These are phyloP conservation scores for Ceryle rudis DNA, from an alignment of 2,797 vertebrate genomes.

Conservation along the genomic window DNA sequence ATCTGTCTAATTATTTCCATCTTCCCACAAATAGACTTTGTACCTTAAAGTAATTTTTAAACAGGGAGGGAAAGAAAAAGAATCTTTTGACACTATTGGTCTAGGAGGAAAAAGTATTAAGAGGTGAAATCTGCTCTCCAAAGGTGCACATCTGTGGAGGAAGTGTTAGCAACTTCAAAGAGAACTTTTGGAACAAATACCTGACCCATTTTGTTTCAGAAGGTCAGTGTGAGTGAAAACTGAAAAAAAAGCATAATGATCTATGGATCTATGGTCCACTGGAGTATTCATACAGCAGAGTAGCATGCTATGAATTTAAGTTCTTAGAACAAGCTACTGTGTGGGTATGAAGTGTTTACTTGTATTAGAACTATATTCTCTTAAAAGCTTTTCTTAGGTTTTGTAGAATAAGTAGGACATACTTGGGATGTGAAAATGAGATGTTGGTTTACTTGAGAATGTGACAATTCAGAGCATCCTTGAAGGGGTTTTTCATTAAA, in stretches of 20 bases:
- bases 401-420: neutral
- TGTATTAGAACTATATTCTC: neutral
- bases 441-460: conserved; percentile 23
- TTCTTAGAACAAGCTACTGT: neutral
- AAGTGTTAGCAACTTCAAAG: neutral
- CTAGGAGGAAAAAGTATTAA: neutral
- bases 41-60: neutral
- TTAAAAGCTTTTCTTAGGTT: neutral
- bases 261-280: neutral
- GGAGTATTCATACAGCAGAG: neutral
- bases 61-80: neutral
- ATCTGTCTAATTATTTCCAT: neutral
- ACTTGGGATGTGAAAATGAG: neutral
- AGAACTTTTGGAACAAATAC: neutral
- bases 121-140: neutral
- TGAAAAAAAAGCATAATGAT: neutral
- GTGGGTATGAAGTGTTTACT: neutral
- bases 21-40: neutral
- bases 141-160: neutral
- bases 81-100: neutral
- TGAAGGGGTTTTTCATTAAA: neutral
- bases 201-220: neutral
- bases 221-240: neutral
- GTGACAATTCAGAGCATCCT: neutral
- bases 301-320: neutral